Conservation (phyloP, 2,797 vertebrate genomes). For the Lophotriccus pileatus region DNA sequence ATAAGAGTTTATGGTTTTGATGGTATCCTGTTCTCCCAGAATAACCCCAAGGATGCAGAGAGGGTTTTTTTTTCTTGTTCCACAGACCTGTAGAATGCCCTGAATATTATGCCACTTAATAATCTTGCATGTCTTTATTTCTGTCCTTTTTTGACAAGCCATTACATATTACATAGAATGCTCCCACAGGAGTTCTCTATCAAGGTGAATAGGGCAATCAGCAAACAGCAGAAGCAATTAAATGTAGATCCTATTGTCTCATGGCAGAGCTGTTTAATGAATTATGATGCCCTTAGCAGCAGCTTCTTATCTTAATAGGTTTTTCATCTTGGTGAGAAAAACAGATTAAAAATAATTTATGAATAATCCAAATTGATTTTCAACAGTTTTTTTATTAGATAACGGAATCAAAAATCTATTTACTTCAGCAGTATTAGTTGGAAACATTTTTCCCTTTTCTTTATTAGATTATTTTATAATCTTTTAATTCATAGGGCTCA, state of each 20-base stretch:
- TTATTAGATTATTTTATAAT: not conserved
- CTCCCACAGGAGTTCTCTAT: not conserved
- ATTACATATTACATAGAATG: not conserved
- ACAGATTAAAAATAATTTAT: slow-evolving; percentile 6
- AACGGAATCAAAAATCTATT: not conserved
- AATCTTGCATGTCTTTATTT: not conserved
- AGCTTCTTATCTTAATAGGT: not conserved
- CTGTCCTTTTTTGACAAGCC: not conserved
- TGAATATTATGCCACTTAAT: not conserved
- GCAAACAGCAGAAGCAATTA: slow-evolving; percentile 10
- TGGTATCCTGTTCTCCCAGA: not conserved
- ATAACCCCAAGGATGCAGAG: not conserved
- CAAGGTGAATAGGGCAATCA: slow-evolving; percentile 14
- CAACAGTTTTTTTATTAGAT: not conserved
- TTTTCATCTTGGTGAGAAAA: slow-evolving; percentile 1
- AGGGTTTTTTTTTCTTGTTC: not conserved
- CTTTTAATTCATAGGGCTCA: not conserved
- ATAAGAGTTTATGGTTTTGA: not conserved
- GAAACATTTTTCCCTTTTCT: not conserved
- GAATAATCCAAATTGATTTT: not conserved
- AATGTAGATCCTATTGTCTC: slow-evolving; percentile 11
- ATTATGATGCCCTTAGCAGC: not conserved
- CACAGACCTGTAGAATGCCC: not conserved
- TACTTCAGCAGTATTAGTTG: not conserved
- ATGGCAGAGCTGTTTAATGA: not conserved